Evolutionary conservation across 2,113 vertebrate genomes (phyloP).

Genomic region (Gila orcuttii): DNA sequence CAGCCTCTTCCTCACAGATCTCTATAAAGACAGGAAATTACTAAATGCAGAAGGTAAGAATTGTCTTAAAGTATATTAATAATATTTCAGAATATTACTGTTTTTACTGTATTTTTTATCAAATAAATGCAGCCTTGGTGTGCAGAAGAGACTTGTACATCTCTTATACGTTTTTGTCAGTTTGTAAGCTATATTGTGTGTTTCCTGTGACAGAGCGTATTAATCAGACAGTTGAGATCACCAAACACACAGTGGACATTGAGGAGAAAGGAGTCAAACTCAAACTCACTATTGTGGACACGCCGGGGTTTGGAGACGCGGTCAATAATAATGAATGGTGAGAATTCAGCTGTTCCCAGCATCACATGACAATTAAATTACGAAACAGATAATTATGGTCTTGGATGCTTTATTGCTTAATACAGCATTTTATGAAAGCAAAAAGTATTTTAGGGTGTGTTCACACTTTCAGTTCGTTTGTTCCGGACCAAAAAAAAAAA

Average conservation of each 20-base stretch:
- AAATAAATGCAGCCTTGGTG: not conserved
- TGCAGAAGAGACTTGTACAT: not conserved
- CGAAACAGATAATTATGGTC: not conserved
- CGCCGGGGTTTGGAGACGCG: slow-evolving; percentile 95
- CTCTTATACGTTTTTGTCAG: not conserved
- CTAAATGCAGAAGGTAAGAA: slow-evolving; percentile 94
- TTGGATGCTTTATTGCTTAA: not conserved
- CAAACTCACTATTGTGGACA: slow-evolving; percentile 98
- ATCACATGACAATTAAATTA: not conserved
- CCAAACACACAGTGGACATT: slow-evolving; percentile 98
- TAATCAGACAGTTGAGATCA: slow-evolving; percentile 95
- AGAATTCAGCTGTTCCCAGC: slow-evolving; percentile 58
- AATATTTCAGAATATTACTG: not conserved
- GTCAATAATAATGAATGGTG: slow-evolving; percentile 98
- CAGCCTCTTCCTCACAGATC: slow-evolving; percentile 96
- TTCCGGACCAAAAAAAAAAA: too few species aligned
- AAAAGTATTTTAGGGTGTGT: not conserved
- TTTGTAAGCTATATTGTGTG: not conserved
- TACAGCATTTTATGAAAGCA: not conserved
- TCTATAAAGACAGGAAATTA: slow-evolving; percentile 97
- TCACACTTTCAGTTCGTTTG: too few species aligned
- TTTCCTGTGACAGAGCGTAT: slow-evolving; percentile 84
- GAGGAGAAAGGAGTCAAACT: slow-evolving; percentile 98
- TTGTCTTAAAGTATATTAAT: not conserved
- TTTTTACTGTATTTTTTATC: not conserved